Evolutionary conservation across 2,797 vertebrate genomes (phyloP), one percentile per base, ranked within the genome.

Genomic region (Pterois miles): DNA sequence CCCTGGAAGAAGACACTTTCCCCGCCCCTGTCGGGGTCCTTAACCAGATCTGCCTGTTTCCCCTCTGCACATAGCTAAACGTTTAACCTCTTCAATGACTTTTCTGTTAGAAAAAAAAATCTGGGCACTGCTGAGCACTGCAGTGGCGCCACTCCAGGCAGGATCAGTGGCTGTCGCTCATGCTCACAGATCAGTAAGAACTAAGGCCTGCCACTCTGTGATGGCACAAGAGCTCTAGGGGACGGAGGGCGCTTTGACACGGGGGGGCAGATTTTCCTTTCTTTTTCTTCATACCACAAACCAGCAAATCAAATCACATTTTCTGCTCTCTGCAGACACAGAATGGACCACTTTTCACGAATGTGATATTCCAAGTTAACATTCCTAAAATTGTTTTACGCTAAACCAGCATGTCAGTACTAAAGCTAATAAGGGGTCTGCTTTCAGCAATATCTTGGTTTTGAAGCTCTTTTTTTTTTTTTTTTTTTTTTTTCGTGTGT

Each of bases 51-150:
- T 84, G 75, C 76, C 79, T 54, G 62, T 85, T 86, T 88, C 89
- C 85, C 76, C 74, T 88, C 72, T 87, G 77, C 83, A 87, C 70
- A 69, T 22, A 78, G 82, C 86, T 93, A 93, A 94, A 90, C 63
- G 73, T 86, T 91, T 86, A 90, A 90, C 88, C 81, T 89, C 88
- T 89, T 88, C 83, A 86, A 70, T 82, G 68, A 85, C 82, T 90
- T 83, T 84, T 84, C 62, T 86, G 77, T 84, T 77, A 63, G 77
- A 56, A 38, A 5, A 20, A 54, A n/a, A n/a, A 52, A 29, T 84
- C 74, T 73, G 86, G 89, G 86, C 89, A 91, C 65, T 65, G 70
- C 67, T 78, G n/a, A 56, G 67, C 60, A 48, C 40, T 60, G 83
- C 62, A 59, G 63, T 80, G 86, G 91, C 83, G 23, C 53, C 53